A percentile compares a stretch with the other conserved stretches of the same genome.
Conservation (phyloP, 2,888 invertebrate species). For the Drosophila niveifrons region DNA sequence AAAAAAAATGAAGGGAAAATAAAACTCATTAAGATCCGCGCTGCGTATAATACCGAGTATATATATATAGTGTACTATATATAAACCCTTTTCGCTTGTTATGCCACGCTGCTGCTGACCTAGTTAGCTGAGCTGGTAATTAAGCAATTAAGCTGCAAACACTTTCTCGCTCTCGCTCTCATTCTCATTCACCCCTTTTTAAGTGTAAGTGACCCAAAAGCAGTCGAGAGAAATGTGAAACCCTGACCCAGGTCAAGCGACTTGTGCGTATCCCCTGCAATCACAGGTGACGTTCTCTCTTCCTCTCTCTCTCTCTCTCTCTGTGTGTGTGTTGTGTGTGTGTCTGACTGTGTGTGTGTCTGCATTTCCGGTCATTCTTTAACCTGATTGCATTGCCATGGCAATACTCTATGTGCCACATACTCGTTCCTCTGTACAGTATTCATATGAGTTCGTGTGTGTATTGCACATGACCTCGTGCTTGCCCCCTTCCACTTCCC, state of each 20-base stretch:
- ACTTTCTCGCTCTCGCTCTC: constrained; percentile 40
- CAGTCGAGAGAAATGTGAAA: constrained; percentile 4
- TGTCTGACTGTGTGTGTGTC: constrained; percentile 31
- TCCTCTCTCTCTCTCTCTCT: constrained; percentile 25
- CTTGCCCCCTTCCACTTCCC: background rate
- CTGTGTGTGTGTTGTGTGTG: constrained; percentile 14
- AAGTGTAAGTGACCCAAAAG: constrained; percentile 19
- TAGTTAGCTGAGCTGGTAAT: constrained; percentile 65
- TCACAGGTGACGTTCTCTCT: constrained; percentile 52
- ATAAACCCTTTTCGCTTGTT: constrained; percentile 54
- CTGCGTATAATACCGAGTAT: background rate
- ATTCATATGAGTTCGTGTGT: too few relatives aligned
- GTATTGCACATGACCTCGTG: constrained; percentile 45
- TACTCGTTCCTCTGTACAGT: too few relatives aligned
- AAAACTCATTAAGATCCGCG: constrained; percentile 78
- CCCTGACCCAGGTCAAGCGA: constrained; percentile 73
- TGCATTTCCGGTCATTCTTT: constrained; percentile 72
- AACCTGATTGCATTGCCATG: constrained; percentile 55
- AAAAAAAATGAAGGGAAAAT: constrained; percentile 23
- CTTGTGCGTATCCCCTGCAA: constrained; percentile 25
- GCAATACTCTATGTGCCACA: background rate
- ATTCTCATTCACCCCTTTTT: constrained; percentile 44
- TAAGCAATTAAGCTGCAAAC: constrained; percentile 73
- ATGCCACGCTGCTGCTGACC: constrained; percentile 70
- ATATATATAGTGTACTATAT: background rate